Evolutionary conservation across 2,113 vertebrate genomes (phyloP).

Genomic region (Isurus oxyrinchus): DNA sequence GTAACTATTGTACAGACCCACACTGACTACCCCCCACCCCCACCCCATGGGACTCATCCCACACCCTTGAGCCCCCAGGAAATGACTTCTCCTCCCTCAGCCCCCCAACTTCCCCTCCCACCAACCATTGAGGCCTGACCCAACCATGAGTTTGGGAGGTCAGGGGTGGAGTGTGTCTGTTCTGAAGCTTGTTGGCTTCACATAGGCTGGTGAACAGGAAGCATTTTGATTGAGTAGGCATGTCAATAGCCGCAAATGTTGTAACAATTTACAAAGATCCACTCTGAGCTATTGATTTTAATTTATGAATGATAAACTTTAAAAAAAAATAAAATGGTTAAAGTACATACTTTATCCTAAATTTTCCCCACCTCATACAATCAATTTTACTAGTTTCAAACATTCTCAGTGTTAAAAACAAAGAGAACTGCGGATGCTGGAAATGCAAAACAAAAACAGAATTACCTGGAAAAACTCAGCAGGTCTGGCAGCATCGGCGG

Average conservation of each 20-base stretch:
- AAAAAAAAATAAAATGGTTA: not conserved
- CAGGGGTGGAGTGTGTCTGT: not conserved
- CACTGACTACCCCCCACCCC: no score
- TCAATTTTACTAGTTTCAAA: not conserved
- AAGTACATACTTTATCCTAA: not conserved
- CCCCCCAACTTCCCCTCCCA: no score
- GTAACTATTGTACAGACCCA: no score
- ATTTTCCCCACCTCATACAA: not conserved
- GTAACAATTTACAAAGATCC: not conserved
- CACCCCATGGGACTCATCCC: no score
- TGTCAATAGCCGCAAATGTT: not conserved
- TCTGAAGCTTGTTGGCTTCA: not conserved
- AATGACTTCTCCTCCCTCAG: no score
- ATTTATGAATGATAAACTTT: not conserved
- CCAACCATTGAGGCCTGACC: no score
- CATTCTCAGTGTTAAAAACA: not conserved
- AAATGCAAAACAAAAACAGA: no score
- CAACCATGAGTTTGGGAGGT: no score
- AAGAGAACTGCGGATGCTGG: no score
- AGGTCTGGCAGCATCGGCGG: no score
- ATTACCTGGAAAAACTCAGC: no score
- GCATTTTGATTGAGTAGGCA: not conserved
- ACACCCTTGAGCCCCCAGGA: no score
- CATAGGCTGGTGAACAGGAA: not conserved
- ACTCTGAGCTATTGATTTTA: not conserved